A percentile compares a stretch with the other conserved stretches of the same genome.
These are phyloP conservation scores for Cossypha caffra DNA, from an alignment of 2,797 vertebrate genomes.

Conservation along the genomic window DNA sequence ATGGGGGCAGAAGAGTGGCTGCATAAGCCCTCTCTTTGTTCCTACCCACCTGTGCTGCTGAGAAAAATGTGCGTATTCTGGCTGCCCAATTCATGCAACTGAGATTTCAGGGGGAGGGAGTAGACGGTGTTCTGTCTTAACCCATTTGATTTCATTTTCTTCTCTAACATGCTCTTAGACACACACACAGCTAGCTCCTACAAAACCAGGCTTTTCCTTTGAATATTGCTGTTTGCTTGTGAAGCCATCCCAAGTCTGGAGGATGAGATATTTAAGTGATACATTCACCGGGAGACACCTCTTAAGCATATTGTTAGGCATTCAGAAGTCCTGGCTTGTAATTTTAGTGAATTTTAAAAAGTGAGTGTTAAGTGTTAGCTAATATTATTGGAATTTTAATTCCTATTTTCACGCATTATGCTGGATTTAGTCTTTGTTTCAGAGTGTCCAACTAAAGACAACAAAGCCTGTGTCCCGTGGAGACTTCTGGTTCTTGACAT, in stretches of 20 bases:
- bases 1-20: constrained; percentile 15
- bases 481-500: neutral
- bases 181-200: neutral
- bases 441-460: neutral
- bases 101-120: constrained; percentile 26
- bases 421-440: neutral
- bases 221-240: neutral
- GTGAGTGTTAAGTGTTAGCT: neutral
- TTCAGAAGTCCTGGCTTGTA: neutral
- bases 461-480: neutral
- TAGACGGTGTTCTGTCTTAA: neutral
- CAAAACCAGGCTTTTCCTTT: neutral
- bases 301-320: neutral
- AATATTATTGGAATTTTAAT: neutral
- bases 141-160: neutral
- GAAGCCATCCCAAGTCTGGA: neutral
- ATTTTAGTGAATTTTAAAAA: neutral
- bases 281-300: neutral
- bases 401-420: neutral
- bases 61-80: constrained; percentile 56
- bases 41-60: constrained; percentile 24
- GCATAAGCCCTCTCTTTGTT: constrained; percentile 19
- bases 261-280: neutral
- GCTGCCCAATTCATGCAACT: neutral
- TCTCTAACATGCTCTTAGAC: neutral